phyloP scores from a whole-genome alignment of 2,113 vertebrate genomes.

The Zosterops hypoxanthus region DNA sequence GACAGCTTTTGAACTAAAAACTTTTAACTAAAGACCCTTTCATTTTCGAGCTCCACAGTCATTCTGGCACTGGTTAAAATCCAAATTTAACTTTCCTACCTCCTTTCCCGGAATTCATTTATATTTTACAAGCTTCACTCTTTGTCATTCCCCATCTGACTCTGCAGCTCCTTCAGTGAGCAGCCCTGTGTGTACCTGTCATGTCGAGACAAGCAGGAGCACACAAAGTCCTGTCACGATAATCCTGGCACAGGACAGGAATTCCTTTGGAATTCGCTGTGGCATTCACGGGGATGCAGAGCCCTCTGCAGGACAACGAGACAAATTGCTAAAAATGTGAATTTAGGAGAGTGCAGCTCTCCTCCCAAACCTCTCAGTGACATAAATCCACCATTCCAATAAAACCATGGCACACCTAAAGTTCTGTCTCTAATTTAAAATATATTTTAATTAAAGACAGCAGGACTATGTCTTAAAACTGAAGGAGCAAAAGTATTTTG shows the following conservation, averaged over 20 bases:
- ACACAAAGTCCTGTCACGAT: neutral
- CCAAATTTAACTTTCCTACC: neutral
- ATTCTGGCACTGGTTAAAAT: neutral
- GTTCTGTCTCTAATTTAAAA: neutral
- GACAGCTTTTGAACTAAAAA: neutral
- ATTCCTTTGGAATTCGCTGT: neutral
- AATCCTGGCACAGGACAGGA: neutral
- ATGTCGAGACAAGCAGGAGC: neutral
- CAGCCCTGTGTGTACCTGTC: neutral
- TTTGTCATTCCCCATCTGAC: neutral
- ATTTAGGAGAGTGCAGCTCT: neutral
- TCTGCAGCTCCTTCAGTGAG: neutral
- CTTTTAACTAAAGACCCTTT: neutral
- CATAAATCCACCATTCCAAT: neutral
- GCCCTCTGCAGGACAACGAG: slow-evolving; percentile 28
- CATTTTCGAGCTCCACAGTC: neutral
- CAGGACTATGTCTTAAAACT: neutral
- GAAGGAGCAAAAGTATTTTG: neutral
- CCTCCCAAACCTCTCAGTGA: neutral
- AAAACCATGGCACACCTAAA: neutral
- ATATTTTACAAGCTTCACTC: neutral
- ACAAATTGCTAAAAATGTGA: neutral
- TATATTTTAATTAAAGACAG: neutral
- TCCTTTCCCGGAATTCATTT: neutral
- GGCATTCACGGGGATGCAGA: neutral